phyloP scores from a whole-genome alignment of 1,140 invertebrate species.

The Plutomurus gul region DNA sequence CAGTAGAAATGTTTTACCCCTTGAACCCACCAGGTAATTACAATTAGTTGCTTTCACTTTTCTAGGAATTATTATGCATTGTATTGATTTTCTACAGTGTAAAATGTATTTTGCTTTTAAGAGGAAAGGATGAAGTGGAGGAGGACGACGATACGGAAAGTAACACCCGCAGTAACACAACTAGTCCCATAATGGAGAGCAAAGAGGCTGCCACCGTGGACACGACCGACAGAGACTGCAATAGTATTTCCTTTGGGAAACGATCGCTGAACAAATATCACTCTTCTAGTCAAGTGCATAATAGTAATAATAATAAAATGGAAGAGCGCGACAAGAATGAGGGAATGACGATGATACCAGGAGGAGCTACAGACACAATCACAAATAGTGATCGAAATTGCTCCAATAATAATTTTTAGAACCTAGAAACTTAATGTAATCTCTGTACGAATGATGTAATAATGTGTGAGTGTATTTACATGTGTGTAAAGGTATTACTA shows the following conservation, averaged over 20 bases:
- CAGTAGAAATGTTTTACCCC: not conserved
- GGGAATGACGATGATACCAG: too few species aligned
- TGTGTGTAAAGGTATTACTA: too few species aligned
- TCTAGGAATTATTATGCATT: not conserved
- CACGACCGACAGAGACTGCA: not conserved
- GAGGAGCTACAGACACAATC: not conserved
- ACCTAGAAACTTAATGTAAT: not conserved
- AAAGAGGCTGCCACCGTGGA: not conserved
- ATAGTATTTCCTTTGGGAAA: not conserved
- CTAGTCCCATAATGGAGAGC: not conserved
- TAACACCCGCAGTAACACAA: not conserved
- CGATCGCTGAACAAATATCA: not conserved
- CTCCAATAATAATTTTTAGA: not conserved
- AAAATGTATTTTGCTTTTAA: not conserved
- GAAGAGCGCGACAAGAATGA: slow-evolving; percentile 3
- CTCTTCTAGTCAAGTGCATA: not conserved
- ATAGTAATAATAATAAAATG: slow-evolving; percentile 12
- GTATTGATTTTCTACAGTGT: too few species aligned
- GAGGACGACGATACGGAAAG: slow-evolving; percentile 8
- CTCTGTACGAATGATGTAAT: too few species aligned
- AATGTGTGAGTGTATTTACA: too few species aligned
- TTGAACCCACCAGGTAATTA: slow-evolving; percentile 11
- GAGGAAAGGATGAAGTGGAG: slow-evolving; percentile 33
- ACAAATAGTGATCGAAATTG: not conserved
- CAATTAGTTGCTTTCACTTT: not conserved